Evolutionary conservation across 2,113 vertebrate species (phyloP).

Genomic region (Hypocryptadius cinnamomeus): DNA sequence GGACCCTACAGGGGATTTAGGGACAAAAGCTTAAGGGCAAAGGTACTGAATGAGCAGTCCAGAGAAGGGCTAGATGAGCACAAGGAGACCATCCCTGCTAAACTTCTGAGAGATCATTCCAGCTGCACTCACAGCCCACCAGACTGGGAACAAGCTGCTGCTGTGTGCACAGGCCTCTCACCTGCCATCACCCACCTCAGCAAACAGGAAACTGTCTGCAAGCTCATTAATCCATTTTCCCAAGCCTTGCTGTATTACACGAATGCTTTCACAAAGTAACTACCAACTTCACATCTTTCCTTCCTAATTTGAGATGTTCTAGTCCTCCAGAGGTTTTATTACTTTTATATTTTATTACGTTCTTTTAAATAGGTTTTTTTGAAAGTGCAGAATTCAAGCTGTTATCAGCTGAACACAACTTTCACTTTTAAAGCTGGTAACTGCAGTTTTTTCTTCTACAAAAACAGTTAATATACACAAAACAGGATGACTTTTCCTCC

Average conservation of each 20-base stretch:
- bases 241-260: background rate
- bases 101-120: background rate
- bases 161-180: background rate
- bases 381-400: background rate
- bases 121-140: background rate
- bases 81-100: background rate
- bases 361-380: background rate
- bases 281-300: background rate
- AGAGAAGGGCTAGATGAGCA: background rate
- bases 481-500: background rate
- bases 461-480: background rate
- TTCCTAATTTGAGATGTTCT: background rate
- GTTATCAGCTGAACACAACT: background rate
- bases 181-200: background rate
- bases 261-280: background rate
- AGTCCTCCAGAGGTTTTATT: background rate
- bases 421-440: background rate
- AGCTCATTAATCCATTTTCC: too few relatives aligned
- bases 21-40: background rate
- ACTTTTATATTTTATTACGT: background rate
- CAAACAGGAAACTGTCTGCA: background rate
- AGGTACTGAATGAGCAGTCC: accelerated
- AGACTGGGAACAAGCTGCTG: background rate
- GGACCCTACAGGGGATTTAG: background rate
- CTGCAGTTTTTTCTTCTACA: background rate